A percentile compares a stretch with the other conserved stretches of the same genome.
Evolutionary conservation across 2,113 vertebrate species (phyloP).

Genomic region (Sminthopsis crassicaudata): DNA sequence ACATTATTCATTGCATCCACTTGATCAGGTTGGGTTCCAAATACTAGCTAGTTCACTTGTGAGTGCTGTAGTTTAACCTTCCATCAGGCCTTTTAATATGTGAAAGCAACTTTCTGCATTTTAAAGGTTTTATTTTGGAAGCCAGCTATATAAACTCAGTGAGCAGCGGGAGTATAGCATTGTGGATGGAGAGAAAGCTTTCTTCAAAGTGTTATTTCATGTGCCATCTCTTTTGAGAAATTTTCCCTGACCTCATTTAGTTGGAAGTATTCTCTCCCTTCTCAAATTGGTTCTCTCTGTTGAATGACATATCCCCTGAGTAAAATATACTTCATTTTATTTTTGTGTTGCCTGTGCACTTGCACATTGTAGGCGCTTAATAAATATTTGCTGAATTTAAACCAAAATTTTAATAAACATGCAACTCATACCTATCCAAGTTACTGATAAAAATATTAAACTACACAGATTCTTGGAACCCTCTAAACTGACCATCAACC

Average conservation of each 20-base stretch:
- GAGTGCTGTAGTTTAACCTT: not conserved
- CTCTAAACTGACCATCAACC: not conserved
- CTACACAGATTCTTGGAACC: not conserved
- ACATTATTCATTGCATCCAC: not conserved
- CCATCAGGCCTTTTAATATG: not conserved
- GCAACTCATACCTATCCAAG: not conserved
- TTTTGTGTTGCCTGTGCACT: not conserved
- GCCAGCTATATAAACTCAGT: not conserved
- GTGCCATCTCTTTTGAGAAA: not conserved
- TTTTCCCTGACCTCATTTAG: not conserved
- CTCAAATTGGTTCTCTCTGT: not conserved
- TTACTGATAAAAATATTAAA: not conserved
- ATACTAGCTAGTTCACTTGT: not conserved
- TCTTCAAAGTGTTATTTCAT: not conserved
- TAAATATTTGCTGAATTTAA: not conserved
- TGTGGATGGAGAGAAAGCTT: not conserved
- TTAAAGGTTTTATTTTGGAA: not conserved
- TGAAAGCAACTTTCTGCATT: not conserved
- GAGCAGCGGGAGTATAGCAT: not conserved
- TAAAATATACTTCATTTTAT: not conserved
- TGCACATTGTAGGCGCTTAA: not conserved
- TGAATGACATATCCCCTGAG: not conserved
- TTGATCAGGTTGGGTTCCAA: not conserved
- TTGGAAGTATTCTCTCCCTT: not conserved
- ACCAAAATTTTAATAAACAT: not conserved